A percentile compares a stretch with the other conserved stretches of the same genome.
These are phyloP conservation scores for Lasaia peninsularis DNA, from an alignment of 1,140 invertebrate species.

Conservation along the genomic window DNA sequence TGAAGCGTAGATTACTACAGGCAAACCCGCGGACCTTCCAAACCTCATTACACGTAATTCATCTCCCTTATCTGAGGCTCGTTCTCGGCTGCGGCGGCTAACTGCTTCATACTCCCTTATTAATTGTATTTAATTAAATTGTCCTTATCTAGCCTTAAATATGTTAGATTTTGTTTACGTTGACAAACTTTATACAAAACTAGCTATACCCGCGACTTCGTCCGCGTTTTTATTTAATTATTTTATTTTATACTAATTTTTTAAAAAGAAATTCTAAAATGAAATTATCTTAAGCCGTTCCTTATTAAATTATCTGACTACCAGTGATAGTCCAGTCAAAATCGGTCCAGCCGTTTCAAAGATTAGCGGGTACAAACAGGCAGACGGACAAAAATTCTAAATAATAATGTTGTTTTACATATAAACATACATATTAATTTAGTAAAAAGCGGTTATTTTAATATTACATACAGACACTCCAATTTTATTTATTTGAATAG, in stretches of 20 bases:
- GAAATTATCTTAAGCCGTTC: too few relatives aligned
- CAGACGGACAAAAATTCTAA: too few relatives aligned
- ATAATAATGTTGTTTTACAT: too few relatives aligned
- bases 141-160: background rate
- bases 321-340: background rate
- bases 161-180: background rate
- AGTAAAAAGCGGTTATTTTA: too few relatives aligned
- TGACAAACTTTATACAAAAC: too few relatives aligned
- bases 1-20: constrained; percentile 14
- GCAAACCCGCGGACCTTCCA: constrained; percentile 15
- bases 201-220: too few relatives aligned
- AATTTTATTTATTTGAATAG: too few relatives aligned
- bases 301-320: too few relatives aligned
- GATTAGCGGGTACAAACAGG: background rate
- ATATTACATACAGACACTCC: too few relatives aligned
- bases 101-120: background rate
- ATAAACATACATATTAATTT: too few relatives aligned
- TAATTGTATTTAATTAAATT: background rate
- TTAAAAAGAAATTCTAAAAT: too few relatives aligned
- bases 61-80: constrained; percentile 15
- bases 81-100: background rate
- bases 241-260: background rate
- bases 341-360: constrained; percentile 18
- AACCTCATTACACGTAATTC: constrained; percentile 22
- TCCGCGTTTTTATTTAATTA: too few relatives aligned